Base-by-base conservation (phyloP, 2,797 vertebrate species). In the Danionella dracula region DNA sequence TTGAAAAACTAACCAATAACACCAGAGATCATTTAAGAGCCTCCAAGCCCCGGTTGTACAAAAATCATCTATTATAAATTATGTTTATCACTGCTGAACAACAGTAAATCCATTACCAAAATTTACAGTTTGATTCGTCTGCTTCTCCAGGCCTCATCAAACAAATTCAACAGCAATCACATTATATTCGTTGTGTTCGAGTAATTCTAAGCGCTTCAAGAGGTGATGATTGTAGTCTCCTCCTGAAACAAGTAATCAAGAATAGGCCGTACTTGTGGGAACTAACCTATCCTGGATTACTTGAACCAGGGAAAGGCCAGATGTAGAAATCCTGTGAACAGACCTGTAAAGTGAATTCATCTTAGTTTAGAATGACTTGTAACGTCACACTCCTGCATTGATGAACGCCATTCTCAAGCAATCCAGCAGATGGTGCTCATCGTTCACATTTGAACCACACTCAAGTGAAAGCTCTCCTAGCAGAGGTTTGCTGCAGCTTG, bases 211-310 rank as follows among this genome's bases (percentile, higher is more conserved):
- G 35, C 32, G n/a, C 8, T 20, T 63, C 68, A 48, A 35, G 48
- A 66, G 62, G 41, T 13, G 87, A 54, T 58, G 90, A 77, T 55
- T 8, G 15, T 13, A 73, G 89, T 92, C 87, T 49, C 81, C 87
- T 93, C 94, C 93, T 89, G 93, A 93, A 92, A 93, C 95, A 97
- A 97, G 95, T 94, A 93, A 95, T 92, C 94, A 83, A 94, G 93
- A 93, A 94, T 90, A 97, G 93, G 94, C 94, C 91, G 91, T 82
- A 84, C 84, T 73, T 86, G 84, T 44, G 81, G 88, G 86, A 93
- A 92, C 91, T 88, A 96, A 94, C 95, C 94, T 97, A 97, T 97
- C 94, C 95, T 97, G 94, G 95, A 97, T 97, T 97, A 97, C 95
- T 97, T 97, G 95, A 97, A 96, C 87, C 93, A 88, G 91, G 93